These are phyloP conservation scores for Egretta garzetta DNA, from an alignment of 2,113 vertebrate genomes.

Conservation along the genomic window DNA sequence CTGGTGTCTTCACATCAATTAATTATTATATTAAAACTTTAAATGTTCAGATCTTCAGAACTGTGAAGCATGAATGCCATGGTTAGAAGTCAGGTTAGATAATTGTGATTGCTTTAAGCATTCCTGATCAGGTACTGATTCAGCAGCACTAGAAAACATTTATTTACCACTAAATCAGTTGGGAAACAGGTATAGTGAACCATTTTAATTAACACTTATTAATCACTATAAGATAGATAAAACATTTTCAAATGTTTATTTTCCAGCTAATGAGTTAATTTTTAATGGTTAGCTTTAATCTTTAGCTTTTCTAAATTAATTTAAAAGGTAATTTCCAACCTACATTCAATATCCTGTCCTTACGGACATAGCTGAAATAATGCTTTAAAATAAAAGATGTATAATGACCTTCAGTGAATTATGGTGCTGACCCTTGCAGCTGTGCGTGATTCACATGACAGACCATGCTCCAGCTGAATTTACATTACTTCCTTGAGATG, in stretches of 20 bases:
- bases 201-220: conserved; percentile 10
- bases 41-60: background rate
- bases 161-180: background rate
- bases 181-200: background rate
- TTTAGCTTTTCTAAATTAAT: conserved; percentile 51
- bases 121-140: background rate
- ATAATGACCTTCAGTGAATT: background rate
- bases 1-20: background rate
- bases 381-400: background rate
- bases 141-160: background rate
- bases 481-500: background rate
- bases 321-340: conserved; percentile 36
- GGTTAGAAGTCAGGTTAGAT: background rate
- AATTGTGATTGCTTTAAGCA: background rate
- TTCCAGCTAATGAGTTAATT: background rate
- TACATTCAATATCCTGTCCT: background rate
- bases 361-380: background rate
- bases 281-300: conserved; percentile 8
- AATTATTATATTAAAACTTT: background rate
- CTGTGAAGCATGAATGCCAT: background rate
- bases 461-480: background rate
- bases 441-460: background rate
- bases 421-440: background rate
- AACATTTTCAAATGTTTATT: conserved; percentile 50
- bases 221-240: conserved; percentile 7